Evolutionary conservation across 2,888 invertebrate species (phyloP).

Genomic region (Antheraea assamensis): DNA sequence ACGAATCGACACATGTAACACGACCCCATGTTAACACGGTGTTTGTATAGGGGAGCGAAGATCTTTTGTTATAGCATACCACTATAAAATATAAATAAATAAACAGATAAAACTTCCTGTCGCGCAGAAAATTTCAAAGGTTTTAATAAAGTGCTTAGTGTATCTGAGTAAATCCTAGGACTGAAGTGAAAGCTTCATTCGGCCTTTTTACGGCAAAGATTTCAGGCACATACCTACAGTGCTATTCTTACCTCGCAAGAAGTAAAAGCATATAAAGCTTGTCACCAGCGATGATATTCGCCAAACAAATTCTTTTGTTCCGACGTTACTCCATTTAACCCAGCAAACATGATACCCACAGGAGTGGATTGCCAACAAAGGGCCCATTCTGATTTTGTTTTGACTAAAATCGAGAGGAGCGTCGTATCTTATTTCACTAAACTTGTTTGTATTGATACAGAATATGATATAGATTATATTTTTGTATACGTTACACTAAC

Average conservation of each 20-base stretch:
- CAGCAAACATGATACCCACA: conserved; percentile 72
- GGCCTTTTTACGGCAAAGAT: background rate
- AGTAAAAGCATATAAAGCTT: conserved; percentile 2
- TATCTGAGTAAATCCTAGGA: background rate
- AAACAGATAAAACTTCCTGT: background rate
- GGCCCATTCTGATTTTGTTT: conserved; percentile 75
- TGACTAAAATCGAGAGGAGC: conserved; percentile 70
- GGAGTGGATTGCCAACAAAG: conserved; percentile 77
- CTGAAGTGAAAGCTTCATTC: too few relatives aligned
- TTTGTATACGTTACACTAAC: conserved; percentile 15
- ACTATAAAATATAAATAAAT: background rate
- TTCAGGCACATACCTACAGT: background rate
- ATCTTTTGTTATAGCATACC: conserved; percentile 17
- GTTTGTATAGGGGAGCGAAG: conserved; percentile 21
- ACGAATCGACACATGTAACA: conserved; percentile 22
- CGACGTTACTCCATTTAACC: conserved; percentile 45
- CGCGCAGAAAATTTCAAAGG: background rate
- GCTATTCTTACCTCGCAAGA: background rate
- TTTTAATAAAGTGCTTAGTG: background rate
- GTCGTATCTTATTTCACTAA: conserved; percentile 68
- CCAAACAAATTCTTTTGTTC: conserved; percentile 27
- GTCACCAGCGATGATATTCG: conserved; percentile 21
- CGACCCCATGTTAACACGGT: conserved; percentile 20
- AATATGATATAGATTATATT: conserved; percentile 32
- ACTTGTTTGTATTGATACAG: conserved; percentile 61